Percentiles rank a stretch among this genome's conserved stretches.
phyloP scores from a whole-genome alignment of 2,888 invertebrate genomes.

The Drosophila stalkeri region DNA sequence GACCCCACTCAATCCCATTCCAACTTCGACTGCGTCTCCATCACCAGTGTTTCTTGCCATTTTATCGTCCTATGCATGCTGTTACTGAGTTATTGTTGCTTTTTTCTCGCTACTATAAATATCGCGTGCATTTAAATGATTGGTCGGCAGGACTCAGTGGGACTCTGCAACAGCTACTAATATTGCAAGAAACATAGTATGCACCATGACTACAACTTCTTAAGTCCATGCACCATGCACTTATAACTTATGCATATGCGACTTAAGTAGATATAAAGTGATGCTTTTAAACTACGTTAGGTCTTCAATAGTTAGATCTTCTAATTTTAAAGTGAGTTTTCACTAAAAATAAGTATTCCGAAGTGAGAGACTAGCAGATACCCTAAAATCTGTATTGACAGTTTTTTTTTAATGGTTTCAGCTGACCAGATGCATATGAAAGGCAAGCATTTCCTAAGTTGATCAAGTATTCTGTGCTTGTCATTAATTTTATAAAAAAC shows the following conservation, averaged over 20 bases:
- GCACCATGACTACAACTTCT: slow-evolving; percentile 38
- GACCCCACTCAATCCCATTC: slow-evolving; percentile 11
- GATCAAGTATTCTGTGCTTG: not conserved
- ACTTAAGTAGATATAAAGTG: not conserved
- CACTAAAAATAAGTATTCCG: not conserved
- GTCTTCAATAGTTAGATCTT: not conserved
- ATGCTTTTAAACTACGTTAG: not conserved
- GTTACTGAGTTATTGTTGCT: slow-evolving; percentile 53
- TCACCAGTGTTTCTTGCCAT: slow-evolving; percentile 46
- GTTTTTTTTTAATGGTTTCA: too few relatives aligned
- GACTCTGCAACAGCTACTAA: slow-evolving; percentile 53
- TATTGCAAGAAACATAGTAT: not conserved
- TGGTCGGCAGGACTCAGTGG: slow-evolving; percentile 63
- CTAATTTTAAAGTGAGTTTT: not conserved
- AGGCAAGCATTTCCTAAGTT: too few relatives aligned
- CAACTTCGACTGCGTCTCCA: slow-evolving; percentile 46
- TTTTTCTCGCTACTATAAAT: slow-evolving; percentile 45
- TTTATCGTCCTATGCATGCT: slow-evolving; percentile 63
- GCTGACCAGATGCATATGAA: too few relatives aligned
- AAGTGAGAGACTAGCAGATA: not conserved
- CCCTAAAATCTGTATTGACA: not conserved
- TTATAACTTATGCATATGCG: not conserved
- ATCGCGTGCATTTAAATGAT: slow-evolving; percentile 81
- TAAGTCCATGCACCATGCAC: slow-evolving; percentile 6
- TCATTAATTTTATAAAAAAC: not conserved